phyloP scores from a whole-genome alignment of 2,888 invertebrate genomes.

The Cheilosia vulpina region DNA sequence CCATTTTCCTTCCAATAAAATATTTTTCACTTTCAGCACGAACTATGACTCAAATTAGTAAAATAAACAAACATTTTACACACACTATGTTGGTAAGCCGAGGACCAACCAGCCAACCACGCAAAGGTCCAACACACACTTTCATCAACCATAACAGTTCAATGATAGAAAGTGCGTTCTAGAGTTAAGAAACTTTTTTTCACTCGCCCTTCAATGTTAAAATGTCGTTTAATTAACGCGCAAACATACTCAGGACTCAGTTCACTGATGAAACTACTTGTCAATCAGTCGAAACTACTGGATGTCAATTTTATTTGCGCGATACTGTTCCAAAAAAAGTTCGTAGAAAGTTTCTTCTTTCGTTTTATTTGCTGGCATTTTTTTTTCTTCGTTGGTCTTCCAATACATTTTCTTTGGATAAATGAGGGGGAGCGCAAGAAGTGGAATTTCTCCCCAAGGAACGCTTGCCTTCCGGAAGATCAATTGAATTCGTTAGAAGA shows the following conservation, averaged over 20 bases:
- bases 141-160: too few species aligned
- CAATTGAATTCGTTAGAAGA: constrained; percentile 45
- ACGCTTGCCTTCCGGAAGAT: constrained; percentile 20
- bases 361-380: background rate
- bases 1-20: too few species aligned
- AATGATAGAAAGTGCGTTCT: background rate
- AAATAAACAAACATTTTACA: too few species aligned
- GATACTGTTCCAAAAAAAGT: constrained; percentile 7
- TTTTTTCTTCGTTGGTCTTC: background rate
- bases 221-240: constrained; percentile 47
- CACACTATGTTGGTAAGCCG: too few species aligned
- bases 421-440: background rate
- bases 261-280: constrained; percentile 35
- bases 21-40: too few species aligned
- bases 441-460: constrained; percentile 23
- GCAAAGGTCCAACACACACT: background rate
- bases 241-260: constrained; percentile 37
- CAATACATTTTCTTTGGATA: background rate
- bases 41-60: too few species aligned
- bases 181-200: constrained; percentile 21
- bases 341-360: constrained; percentile 12
- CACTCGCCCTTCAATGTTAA: constrained; percentile 9
- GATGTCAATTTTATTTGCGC: constrained; percentile 41
- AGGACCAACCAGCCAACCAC: background rate
- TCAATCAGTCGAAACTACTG: constrained; percentile 44